Conservation (phyloP, 2,888 invertebrate genomes). For the Asteroscopus sphinx region DNA sequence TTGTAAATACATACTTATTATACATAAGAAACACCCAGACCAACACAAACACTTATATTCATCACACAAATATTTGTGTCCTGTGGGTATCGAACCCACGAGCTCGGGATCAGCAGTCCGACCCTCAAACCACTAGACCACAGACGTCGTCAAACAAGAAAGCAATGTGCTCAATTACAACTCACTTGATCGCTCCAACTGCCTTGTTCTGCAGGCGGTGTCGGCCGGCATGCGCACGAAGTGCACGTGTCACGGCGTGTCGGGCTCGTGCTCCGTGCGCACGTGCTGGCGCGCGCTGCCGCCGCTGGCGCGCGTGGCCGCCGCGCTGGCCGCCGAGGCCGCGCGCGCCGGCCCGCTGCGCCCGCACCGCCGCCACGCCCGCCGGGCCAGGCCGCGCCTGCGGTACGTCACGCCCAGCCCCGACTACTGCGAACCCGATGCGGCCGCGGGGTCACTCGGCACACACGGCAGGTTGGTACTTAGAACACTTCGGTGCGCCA, state of each 20-base stretch:
- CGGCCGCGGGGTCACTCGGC: conserved; percentile 93
- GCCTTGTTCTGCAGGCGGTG: conserved; percentile 88
- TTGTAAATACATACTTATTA: no score
- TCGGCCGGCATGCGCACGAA: conserved; percentile 88
- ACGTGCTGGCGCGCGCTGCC: conserved; percentile 95
- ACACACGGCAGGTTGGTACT: conserved; percentile 92
- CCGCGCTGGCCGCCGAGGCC: conserved; percentile 81
- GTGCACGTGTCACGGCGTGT: conserved; percentile 96
- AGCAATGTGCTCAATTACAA: no score
- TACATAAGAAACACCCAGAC: no score
- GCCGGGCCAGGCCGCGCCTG: conserved; percentile 90
- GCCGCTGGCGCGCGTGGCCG: conserved; percentile 90
- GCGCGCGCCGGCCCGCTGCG: conserved; percentile 81
- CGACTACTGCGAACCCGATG: conserved; percentile 94
- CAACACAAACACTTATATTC: no score
- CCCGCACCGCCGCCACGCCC: conserved; percentile 72
- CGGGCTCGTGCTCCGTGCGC: conserved; percentile 94
- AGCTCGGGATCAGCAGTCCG: no score
- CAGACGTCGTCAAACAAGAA: no score
- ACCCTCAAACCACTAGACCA: no score
- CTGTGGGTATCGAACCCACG: no score
- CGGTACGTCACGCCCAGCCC: conserved; percentile 95
- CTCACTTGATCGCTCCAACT: no score
- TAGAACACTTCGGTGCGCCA: no score
- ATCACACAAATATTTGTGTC: no score